Evolutionary conservation across 2,888 invertebrate genomes (phyloP).

Genomic region (Ophioninae sp.): DNA sequence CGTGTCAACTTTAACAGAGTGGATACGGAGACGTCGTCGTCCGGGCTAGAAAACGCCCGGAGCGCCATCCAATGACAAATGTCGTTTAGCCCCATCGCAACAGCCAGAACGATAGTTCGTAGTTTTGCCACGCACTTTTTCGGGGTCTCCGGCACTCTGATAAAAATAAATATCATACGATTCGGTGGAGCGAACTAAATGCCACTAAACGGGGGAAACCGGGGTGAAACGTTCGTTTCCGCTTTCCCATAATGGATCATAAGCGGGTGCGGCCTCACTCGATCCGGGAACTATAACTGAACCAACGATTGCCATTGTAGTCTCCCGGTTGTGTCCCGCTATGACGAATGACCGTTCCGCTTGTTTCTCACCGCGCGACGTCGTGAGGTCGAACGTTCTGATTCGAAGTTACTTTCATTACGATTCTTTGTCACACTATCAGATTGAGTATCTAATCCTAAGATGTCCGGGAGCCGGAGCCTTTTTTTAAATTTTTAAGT

Average conservation of each 20-base stretch:
- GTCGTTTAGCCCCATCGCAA: slow-evolving; percentile 32
- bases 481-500: too few species aligned
- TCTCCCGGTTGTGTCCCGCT: slow-evolving; percentile 17
- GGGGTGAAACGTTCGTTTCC: slow-evolving; percentile 69
- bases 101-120: slow-evolving; percentile 1
- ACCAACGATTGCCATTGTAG: slow-evolving; percentile 29
- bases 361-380: slow-evolving; percentile 5
- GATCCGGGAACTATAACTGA: slow-evolving; percentile 19
- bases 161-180: slow-evolving; percentile 62
- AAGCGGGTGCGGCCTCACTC: slow-evolving; percentile 48
- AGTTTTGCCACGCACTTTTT: slow-evolving; percentile 7
- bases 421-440: not conserved
- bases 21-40: slow-evolving; percentile 29
- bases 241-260: slow-evolving; percentile 70
- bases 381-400: slow-evolving; percentile 63
- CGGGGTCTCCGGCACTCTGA: slow-evolving; percentile 39
- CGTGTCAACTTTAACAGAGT: slow-evolving; percentile 46
- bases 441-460: too few species aligned
- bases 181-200: slow-evolving; percentile 66
- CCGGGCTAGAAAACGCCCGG: slow-evolving; percentile 3
- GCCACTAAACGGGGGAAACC: slow-evolving; percentile 69
- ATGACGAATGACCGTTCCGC: slow-evolving; percentile 33
- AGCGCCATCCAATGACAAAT: slow-evolving; percentile 53
- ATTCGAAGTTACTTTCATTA: slow-evolving; percentile 54
- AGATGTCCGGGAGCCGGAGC: too few species aligned